Base-by-base conservation (phyloP, 2,888 invertebrate species). In the Sminthurides aquaticus region DNA sequence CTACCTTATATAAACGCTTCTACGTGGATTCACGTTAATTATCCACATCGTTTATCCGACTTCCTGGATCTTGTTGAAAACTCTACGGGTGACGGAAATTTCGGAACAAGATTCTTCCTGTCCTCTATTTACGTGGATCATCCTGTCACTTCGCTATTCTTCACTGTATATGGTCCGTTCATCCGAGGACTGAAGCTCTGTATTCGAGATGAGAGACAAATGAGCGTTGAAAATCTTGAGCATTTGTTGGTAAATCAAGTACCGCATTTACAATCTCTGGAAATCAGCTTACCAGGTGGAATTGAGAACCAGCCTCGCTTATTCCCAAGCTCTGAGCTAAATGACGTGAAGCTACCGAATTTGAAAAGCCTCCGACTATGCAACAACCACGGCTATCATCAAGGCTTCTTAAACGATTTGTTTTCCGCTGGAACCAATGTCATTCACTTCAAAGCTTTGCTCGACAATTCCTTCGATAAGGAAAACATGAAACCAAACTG, bases 91-190 rank as follows among this genome's bases (percentile, higher is more conserved):
- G 28, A 52, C 18, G 43, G 8, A 11, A n/a, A 15, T 15, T 25
- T 62, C 2, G 56, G 62, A n/a, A 15, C 28, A 24, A 22, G 48
- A 20, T 62, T 62, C 22, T 55, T 62, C 62, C 18, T 62, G 2
- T 62, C 62, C 3, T 56, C 55, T 1, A 25, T 62, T 20, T 62
- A 62, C 56, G 55, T 62, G 62, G 62, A 62, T 22, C 56, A 56
- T 34, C 62, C 62, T 18, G 34, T 62, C 1, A 62, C 62, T 1
- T 34, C 20, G 25, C 26, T 55, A 22, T 62, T 62, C 26, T 62
- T 62, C 29, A 18, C 56, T 22, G 26, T 62, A 3, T 62, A 55
- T n/a, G 62, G 62, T 1, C 24, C 20, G 3, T 3, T 24, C 8
- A 55, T 62, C 34, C 29, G 28, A 43, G 29, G 28, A 34, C 62